These are phyloP conservation scores for Darevskia mixta DNA, from an alignment of 2,797 vertebrate species.

Conservation along the genomic window DNA sequence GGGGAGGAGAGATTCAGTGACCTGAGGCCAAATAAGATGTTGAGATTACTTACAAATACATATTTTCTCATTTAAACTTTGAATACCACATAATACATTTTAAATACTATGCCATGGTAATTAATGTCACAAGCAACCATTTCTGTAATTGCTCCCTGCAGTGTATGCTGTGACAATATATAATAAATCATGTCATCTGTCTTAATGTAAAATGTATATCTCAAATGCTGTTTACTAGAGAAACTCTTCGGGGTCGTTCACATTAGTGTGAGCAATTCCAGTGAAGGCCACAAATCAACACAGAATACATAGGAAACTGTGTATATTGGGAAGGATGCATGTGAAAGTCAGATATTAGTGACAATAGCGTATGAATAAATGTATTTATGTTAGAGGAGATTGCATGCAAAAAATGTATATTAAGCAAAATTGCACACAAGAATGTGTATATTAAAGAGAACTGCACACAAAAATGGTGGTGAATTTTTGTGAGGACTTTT, in stretches of 20 bases:
- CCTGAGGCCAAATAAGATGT: constrained; percentile 9
- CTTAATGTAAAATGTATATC: constrained; percentile 19
- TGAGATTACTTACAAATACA: constrained; percentile 15
- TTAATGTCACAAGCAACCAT: constrained; percentile 35
- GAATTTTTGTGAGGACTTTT: no score
- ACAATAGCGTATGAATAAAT: no score
- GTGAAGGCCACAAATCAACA: not conserved
- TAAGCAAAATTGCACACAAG: no score
- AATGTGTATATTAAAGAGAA: no score
- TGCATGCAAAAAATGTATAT: no score
- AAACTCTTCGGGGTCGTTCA: not conserved
- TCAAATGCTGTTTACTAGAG: not conserved
- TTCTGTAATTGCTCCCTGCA: constrained; percentile 23
- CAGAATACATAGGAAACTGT: no score
- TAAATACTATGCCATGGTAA: constrained; percentile 27
- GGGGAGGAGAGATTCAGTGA: not conserved
- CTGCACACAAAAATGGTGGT: no score
- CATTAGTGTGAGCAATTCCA: constrained; percentile 3
- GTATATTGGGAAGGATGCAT: no score
- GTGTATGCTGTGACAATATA: constrained; percentile 13
- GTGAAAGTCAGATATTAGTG: no score
- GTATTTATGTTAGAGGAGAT: no score
- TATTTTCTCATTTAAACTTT: constrained; percentile 36
- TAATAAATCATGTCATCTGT: constrained; percentile 27
- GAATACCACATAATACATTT: constrained; percentile 24